These are phyloP conservation scores for Alces alces DNA, from an alignment of 2,113 vertebrate genomes.

Conservation along the genomic window DNA sequence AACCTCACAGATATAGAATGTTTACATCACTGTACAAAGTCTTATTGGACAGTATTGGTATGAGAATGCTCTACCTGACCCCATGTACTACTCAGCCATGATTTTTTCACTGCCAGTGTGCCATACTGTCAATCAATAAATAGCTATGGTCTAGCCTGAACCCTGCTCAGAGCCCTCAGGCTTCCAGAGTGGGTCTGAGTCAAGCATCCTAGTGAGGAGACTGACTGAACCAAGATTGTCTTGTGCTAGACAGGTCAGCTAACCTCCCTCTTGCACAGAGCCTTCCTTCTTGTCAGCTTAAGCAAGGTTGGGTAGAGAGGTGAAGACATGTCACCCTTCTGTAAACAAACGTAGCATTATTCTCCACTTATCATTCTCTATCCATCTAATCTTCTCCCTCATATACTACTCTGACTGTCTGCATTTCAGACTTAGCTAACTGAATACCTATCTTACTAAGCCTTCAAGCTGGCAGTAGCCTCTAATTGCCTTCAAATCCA, in stretches of 20 bases:
- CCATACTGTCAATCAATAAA: not conserved
- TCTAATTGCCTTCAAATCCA: not conserved
- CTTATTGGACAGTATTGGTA: not conserved
- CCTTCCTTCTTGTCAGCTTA: not conserved
- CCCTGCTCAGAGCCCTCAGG: not conserved
- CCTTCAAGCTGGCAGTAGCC: not conserved
- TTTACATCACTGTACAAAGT: not conserved
- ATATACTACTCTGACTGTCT: not conserved
- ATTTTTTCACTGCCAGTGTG: not conserved
- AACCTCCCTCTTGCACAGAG: not conserved
- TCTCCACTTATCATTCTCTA: not conserved
- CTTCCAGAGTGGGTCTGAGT: not conserved
- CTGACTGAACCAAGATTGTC: not conserved
- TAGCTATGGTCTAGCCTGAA: not conserved
- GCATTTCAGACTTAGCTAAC: conserved; percentile 24
- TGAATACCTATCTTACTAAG: not conserved
- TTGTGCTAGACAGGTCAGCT: not conserved
- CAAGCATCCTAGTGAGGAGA: not conserved
- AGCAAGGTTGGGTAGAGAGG: not conserved
- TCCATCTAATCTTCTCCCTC: not conserved
- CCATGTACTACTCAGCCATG: not conserved
- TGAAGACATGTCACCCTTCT: not conserved
- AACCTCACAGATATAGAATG: not conserved
- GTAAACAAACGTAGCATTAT: conserved; percentile 6
- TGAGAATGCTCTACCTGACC: not conserved